Percentiles rank a stretch among this genome's conserved stretches.
Evolutionary conservation across 2,888 invertebrate species (phyloP).

Genomic region (Nemoura dubitans): DNA sequence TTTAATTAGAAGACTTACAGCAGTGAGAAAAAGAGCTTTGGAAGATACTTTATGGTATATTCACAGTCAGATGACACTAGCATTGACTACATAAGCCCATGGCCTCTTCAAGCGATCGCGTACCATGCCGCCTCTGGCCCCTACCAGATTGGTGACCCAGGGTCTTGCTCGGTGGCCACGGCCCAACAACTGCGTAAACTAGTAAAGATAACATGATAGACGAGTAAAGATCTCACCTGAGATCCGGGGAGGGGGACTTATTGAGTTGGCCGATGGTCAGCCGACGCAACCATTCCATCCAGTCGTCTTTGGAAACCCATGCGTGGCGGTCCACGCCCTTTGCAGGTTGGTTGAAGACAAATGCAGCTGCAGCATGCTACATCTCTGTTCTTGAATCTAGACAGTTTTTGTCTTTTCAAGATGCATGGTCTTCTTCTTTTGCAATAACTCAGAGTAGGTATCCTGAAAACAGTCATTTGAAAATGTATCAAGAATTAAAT

Average conservation of each 20-base stretch:
- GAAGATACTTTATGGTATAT: too few relatives aligned
- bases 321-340: conserved; percentile 90
- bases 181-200: too few relatives aligned
- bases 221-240: conserved; percentile 66
- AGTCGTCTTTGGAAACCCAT: conserved; percentile 97
- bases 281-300: conserved; percentile 96
- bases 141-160: conserved; percentile 64
- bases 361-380: conserved; percentile 72
- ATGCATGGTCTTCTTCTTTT: conserved; percentile 79
- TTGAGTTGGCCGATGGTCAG: conserved; percentile 93
- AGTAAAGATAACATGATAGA: too few relatives aligned
- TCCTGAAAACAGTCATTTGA: conserved; percentile 55
- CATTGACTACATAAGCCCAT: too few relatives aligned
- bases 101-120: background rate
- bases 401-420: conserved; percentile 69
- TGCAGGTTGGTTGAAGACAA: conserved; percentile 87
- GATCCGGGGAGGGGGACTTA: conserved; percentile 93
- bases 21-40: too few relatives aligned
- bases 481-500: too few relatives aligned
- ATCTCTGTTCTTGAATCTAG: conserved; percentile 77
- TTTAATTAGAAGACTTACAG: too few relatives aligned
- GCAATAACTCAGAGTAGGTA: conserved; percentile 77
- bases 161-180: conserved; percentile 84
- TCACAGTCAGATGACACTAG: background rate
- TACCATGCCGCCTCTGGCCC: conserved; percentile 43